Percentiles rank a stretch among this genome's conserved stretches.
Evolutionary conservation across 2,888 invertebrate species (phyloP).

Genomic region (Empis livida): DNA sequence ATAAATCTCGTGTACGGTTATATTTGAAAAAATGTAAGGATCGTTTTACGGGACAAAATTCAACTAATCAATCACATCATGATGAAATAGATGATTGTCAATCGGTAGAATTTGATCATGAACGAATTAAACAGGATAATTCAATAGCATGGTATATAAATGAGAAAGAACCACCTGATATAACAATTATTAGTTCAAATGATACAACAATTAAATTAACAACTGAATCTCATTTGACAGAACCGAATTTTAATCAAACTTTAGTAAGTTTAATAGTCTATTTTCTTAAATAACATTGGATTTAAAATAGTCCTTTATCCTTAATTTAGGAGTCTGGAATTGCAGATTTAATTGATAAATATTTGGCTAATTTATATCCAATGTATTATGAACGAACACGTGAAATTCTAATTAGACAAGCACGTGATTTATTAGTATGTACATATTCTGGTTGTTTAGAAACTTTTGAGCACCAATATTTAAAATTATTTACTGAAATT

Average conservation of each 20-base stretch:
- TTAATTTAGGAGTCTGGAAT: conserved; percentile 18
- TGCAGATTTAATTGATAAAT: conserved; percentile 42
- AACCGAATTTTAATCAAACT: too few species aligned
- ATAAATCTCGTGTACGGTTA: conserved; percentile 35
- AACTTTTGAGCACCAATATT: conserved; percentile 49
- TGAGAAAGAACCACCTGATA: conserved; percentile 10
- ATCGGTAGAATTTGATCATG: conserved; percentile 4
- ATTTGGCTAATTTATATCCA: conserved; percentile 49
- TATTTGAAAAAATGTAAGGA: conserved; percentile 35
- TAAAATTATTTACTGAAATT: conserved; percentile 45
- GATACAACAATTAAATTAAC: too few species aligned
- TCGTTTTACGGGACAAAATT: conserved; percentile 30
- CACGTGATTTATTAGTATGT: conserved; percentile 52
- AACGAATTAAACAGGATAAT: conserved; percentile 1
- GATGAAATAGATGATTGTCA: neutral
- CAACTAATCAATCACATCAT: neutral
- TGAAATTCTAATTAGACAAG: conserved; percentile 51
- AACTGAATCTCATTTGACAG: too few species aligned
- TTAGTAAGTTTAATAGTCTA: too few species aligned
- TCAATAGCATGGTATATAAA: conserved; percentile 16
- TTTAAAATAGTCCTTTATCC: too few species aligned
- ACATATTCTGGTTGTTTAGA: conserved; percentile 50
- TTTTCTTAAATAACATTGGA: too few species aligned
- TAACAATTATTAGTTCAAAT: neutral
- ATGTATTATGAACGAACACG: conserved; percentile 43